Conservation (phyloP, 1,140 invertebrate species). For the Globodera rostochiensis region DNA sequence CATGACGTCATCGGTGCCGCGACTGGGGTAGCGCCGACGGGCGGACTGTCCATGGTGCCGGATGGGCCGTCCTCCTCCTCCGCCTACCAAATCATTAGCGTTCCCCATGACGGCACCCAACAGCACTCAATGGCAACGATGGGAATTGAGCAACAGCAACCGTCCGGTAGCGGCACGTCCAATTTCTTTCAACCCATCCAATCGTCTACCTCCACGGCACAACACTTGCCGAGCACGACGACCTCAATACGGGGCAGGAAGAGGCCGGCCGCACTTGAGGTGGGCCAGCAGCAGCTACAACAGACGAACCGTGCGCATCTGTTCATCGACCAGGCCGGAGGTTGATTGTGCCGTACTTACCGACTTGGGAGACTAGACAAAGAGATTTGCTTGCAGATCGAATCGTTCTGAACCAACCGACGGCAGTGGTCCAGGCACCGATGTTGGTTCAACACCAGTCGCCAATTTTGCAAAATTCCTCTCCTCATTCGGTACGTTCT, state of each 20-base stretch:
- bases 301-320: neutral
- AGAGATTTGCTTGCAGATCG: neutral
- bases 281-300: neutral
- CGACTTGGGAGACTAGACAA: neutral
- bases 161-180: neutral
- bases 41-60: neutral
- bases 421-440: neutral
- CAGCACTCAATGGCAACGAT: neutral
- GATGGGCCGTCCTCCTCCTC: neutral
- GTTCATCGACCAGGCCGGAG: neutral
- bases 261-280: neutral
- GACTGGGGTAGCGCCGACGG: too few relatives aligned
- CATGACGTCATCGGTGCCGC: too few relatives aligned
- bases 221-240: neutral
- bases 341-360: neutral
- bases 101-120: neutral
- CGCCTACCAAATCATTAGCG: slow-evolving; percentile 21
- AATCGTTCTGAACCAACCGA: neutral
- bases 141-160: slow-evolving; percentile 16
- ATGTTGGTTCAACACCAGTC: neutral
- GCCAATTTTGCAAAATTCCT: neutral
- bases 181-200: neutral
- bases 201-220: neutral
- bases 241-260: neutral
- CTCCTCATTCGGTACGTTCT: neutral